Evolutionary conservation across 2,797 vertebrate species (phyloP).

Genomic region (Valencia hispanica): DNA sequence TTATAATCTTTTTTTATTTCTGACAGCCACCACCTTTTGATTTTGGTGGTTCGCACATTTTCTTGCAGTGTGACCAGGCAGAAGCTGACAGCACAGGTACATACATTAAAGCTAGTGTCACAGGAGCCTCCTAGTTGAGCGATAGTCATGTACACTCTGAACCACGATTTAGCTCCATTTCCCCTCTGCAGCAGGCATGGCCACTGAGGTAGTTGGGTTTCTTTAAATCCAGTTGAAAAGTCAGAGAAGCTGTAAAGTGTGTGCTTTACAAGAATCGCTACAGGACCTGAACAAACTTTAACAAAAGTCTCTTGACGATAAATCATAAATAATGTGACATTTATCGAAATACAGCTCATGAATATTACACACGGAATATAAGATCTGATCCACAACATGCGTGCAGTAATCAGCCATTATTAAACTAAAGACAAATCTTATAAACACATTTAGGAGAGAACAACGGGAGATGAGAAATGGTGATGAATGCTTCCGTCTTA

Average conservation of each 20-base stretch:
- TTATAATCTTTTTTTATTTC: neutral
- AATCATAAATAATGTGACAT: constrained; percentile 59
- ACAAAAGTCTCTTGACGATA: constrained; percentile 37
- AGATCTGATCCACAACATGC: constrained; percentile 46
- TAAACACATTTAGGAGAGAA: constrained; percentile 69
- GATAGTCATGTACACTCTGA: neutral
- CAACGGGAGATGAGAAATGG: constrained; percentile 33
- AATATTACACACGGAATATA: constrained; percentile 46
- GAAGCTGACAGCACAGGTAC: neutral
- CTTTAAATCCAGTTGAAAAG: neutral
- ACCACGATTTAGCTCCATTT: neutral
- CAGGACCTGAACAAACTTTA: constrained; percentile 40
- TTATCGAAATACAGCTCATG: constrained; percentile 61
- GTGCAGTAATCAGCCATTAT: constrained; percentile 62
- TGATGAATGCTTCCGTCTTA: constrained; percentile 34
- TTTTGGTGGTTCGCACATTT: neutral
- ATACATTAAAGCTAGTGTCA: neutral
- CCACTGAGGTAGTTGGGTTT: neutral
- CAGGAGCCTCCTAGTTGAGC: neutral
- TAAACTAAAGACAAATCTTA: constrained; percentile 75
- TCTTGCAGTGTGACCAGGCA: neutral
- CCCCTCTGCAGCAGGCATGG: neutral
- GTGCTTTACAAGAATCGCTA: constrained; percentile 37
- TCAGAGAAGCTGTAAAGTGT: neutral
- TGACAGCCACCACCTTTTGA: neutral